Conservation (phyloP, 2,888 invertebrate species). For the Vesta saturnalis region DNA sequence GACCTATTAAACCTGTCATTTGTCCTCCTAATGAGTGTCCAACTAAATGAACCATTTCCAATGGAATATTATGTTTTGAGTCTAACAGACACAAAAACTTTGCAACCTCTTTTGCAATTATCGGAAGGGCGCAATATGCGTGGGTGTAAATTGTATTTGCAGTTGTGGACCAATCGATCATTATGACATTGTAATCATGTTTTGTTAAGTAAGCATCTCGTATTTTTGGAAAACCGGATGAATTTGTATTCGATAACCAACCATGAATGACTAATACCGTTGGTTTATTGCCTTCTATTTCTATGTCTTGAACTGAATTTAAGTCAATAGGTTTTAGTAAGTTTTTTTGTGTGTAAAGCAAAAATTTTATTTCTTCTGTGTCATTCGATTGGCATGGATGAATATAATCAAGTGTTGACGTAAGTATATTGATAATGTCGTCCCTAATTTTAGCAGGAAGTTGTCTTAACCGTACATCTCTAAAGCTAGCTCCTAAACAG, state of each 20-base stretch:
- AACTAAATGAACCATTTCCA: constrained; percentile 8
- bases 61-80: background rate
- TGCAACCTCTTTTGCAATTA: constrained; percentile 4
- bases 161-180: constrained; percentile 7
- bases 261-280: constrained; percentile 11
- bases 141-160: background rate
- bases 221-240: background rate
- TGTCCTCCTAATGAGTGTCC: constrained; percentile 25
- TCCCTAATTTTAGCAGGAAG: background rate
- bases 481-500: background rate
- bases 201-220: background rate
- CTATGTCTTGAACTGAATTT: background rate
- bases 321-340: background rate
- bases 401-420: background rate
- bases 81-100: constrained; percentile 1
- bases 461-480: background rate
- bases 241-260: background rate
- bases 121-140: constrained; percentile 1
- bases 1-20: constrained; percentile 12
- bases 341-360: background rate
- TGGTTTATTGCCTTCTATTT: background rate
- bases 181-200: constrained; percentile 13
- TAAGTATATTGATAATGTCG: background rate
- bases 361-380: background rate
- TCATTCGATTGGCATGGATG: background rate